Evolutionary conservation across 30 jellyfish, hydroid and myxozoan genomes (phyloP).

Genomic region (Chironex yamaguchii): DNA sequence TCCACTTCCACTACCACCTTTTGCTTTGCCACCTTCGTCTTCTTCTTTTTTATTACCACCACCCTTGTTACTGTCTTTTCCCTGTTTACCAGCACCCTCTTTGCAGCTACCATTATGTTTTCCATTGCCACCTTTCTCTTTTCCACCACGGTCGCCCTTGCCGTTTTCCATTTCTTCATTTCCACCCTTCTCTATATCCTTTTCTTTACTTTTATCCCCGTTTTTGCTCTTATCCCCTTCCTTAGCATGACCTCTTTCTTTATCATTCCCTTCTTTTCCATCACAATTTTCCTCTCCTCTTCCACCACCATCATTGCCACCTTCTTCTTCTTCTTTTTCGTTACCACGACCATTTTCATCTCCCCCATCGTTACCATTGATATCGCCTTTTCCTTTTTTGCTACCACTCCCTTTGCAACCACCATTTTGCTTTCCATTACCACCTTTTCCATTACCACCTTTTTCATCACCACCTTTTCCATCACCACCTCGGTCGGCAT

Average conservation of each 20-base stretch:
- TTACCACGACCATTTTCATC: conserved; percentile 8
- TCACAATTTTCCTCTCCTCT: neutral
- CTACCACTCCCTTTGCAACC: conserved; percentile 4
- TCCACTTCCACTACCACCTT: too few relatives aligned
- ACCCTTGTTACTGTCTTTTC: neutral
- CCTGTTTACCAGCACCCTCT: neutral
- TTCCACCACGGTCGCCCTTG: neutral
- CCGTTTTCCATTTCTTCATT: conserved; percentile 1
- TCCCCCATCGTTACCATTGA: conserved; percentile 1
- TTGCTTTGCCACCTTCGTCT: too few relatives aligned
- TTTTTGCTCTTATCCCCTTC: neutral
- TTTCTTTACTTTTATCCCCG: neutral
- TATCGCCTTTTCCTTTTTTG: neutral
- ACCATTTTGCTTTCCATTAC: neutral
- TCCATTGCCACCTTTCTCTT: neutral
- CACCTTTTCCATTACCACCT: conserved; percentile 1
- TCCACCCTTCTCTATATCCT: neutral
- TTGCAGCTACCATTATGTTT: neutral
- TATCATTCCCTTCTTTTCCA: neutral
- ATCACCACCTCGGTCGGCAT: neutral
- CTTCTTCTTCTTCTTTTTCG: neutral
- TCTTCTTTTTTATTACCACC: conserved; percentile 2
- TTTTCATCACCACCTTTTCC: neutral
- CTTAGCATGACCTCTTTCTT: neutral
- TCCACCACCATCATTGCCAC: conserved; percentile 33